Evolutionary conservation across 2,888 invertebrate species (phyloP).

Genomic region (Drosophila fungiperda): DNA sequence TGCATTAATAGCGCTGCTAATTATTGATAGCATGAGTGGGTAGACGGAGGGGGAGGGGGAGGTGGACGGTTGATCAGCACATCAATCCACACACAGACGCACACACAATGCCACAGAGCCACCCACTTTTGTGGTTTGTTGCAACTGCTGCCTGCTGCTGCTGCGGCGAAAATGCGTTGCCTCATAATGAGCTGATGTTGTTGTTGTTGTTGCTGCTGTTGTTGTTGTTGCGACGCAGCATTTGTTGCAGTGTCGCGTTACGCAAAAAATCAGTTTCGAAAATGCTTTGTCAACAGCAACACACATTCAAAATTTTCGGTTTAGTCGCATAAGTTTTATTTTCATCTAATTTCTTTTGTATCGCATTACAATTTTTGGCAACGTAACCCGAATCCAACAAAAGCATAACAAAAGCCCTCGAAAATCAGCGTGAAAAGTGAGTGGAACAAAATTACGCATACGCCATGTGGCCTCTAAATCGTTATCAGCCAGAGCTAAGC

Average conservation of each 20-base stretch:
- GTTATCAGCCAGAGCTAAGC: conserved; percentile 34
- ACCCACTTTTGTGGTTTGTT: conserved; percentile 57
- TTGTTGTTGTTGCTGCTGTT: conserved; percentile 28
- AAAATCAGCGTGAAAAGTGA: conserved; percentile 40
- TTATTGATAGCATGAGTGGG: conserved; percentile 60
- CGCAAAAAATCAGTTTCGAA: conserved; percentile 81
- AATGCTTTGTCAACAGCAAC: conserved; percentile 84
- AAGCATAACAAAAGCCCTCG: neutral
- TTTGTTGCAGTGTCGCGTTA: conserved; percentile 55
- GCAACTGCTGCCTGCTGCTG: conserved; percentile 31
- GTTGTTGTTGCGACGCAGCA: conserved; percentile 38
- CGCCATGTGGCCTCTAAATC: conserved; percentile 40
- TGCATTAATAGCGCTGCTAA: conserved; percentile 74
- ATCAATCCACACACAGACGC: neutral
- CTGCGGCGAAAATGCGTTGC: conserved; percentile 28
- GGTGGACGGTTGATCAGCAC: neutral
- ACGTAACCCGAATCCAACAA: conserved; percentile 9
- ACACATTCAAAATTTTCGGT: conserved; percentile 82
- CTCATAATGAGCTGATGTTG: conserved; percentile 63
- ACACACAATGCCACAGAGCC: conserved; percentile 9
- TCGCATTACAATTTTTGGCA: conserved; percentile 58
- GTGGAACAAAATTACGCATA: conserved; percentile 46
- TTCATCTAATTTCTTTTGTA: conserved; percentile 62
- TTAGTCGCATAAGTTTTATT: conserved; percentile 78
- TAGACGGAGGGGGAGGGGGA: neutral